A percentile compares a stretch with the other conserved stretches of the same genome.
Conservation (phyloP, 2,113 vertebrate genomes). For the Grammomys dolichurus region DNA sequence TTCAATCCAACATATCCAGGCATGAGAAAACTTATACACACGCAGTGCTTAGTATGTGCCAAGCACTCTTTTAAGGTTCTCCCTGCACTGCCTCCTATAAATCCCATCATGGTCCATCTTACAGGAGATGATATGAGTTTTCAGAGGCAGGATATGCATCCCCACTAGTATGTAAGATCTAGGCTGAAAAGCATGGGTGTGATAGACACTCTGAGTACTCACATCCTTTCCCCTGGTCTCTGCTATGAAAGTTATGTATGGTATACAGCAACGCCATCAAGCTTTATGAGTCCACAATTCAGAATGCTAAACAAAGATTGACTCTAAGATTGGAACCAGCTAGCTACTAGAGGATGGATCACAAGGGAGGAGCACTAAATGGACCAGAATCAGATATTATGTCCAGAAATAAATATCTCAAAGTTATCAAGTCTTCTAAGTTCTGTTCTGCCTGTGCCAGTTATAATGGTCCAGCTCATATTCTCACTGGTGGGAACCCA, state of each 20-base stretch:
- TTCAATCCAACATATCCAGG: neutral
- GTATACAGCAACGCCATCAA: neutral
- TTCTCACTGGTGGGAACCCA: neutral
- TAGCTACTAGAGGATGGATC: neutral
- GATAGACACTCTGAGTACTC: neutral
- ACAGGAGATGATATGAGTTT: neutral
- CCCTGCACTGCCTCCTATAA: neutral
- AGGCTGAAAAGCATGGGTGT: neutral
- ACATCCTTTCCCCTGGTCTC: neutral
- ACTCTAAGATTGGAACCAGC: neutral
- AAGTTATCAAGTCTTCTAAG: neutral
- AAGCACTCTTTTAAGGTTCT: constrained; percentile 5
- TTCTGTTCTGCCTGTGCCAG: neutral
- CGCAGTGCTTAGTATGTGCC: neutral
- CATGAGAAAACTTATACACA: neutral
- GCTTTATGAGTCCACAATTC: neutral
- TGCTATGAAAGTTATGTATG: neutral
- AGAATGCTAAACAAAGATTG: neutral
- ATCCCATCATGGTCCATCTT: neutral
- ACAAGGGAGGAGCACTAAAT: neutral
- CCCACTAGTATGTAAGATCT: neutral
- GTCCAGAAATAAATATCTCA: constrained; percentile 19
- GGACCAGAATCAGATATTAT: neutral
- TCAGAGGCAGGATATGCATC: neutral
- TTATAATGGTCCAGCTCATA: neutral